Conservation (phyloP, 2,888 invertebrate species). For the Drosophila robusta region DNA sequence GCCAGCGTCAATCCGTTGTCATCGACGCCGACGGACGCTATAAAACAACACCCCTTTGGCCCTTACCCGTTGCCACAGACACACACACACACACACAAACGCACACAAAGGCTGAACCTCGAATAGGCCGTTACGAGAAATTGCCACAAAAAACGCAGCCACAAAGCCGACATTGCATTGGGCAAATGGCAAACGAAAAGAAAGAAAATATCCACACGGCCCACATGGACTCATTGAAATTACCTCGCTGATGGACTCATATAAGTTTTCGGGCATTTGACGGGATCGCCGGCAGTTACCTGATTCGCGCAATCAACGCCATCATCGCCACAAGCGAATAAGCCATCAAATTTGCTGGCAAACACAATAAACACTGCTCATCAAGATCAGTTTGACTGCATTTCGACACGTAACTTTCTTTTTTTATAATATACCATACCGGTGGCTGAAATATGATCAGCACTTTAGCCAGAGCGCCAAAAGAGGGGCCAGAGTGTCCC, state of each 20-base stretch:
- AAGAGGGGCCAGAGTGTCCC: no score
- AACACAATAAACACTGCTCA: neutral
- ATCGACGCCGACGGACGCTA: conserved; percentile 67
- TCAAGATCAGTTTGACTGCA: neutral
- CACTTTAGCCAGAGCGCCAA: no score
- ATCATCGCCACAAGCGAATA: conserved; percentile 9
- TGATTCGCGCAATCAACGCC: conserved; percentile 17
- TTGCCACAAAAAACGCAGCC: conserved; percentile 52
- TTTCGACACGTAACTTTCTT: no score
- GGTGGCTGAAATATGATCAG: no score
- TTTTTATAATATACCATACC: no score
- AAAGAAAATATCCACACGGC: neutral
- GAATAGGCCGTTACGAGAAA: conserved; percentile 36
- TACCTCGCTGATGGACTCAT: conserved; percentile 44
- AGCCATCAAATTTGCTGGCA: conserved; percentile 8
- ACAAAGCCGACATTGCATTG: conserved; percentile 74
- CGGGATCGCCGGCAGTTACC: conserved; percentile 19
- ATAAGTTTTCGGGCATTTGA: conserved; percentile 40
- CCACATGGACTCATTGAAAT: conserved; percentile 49
- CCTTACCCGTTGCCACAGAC: conserved; percentile 10
- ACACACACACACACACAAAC: conserved; percentile 6
- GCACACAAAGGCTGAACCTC: conserved; percentile 10
- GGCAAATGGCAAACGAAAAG: conserved; percentile 23
- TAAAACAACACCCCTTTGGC: conserved; percentile 45
- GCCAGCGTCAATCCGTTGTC: conserved; percentile 58